Conservation (phyloP, 2,113 vertebrate genomes). For the Albula glossodonta region DNA sequence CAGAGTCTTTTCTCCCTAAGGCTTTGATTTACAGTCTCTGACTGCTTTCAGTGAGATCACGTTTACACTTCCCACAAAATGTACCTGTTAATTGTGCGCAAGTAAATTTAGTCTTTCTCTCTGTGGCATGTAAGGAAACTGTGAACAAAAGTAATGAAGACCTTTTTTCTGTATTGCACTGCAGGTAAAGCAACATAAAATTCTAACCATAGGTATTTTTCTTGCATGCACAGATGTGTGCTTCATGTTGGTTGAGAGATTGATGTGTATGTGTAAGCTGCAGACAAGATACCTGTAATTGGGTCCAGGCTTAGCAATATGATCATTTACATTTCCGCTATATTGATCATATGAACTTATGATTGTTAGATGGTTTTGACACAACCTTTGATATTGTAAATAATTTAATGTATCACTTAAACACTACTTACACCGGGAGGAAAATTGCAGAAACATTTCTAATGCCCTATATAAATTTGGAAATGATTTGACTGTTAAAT, state of each 20-base stretch:
- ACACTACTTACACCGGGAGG: not conserved
- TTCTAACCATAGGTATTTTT: too few species aligned
- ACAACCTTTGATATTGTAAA: not conserved
- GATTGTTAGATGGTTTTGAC: not conserved
- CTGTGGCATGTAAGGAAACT: not conserved
- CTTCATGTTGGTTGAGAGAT: too few species aligned
- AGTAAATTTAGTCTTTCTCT: too few species aligned
- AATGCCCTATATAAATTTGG: not conserved
- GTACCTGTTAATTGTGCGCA: not conserved
- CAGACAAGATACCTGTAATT: too few species aligned
- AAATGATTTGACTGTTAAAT: slow-evolving; percentile 10
- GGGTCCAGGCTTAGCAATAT: not conserved
- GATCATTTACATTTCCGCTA: not conserved
- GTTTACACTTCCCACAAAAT: not conserved
- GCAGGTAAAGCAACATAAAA: too few species aligned
- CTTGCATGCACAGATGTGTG: too few species aligned
- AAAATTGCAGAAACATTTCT: not conserved
- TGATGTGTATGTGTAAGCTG: too few species aligned
- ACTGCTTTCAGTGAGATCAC: not conserved
- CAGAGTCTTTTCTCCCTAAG: not conserved
- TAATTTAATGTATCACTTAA: not conserved
- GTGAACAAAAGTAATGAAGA: too few species aligned
- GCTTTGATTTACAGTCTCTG: not conserved
- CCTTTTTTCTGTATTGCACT: too few species aligned
- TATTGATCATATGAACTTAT: not conserved